phyloP scores from a whole-genome alignment of 2,888 invertebrate species.

The Cremastinae sp. region DNA sequence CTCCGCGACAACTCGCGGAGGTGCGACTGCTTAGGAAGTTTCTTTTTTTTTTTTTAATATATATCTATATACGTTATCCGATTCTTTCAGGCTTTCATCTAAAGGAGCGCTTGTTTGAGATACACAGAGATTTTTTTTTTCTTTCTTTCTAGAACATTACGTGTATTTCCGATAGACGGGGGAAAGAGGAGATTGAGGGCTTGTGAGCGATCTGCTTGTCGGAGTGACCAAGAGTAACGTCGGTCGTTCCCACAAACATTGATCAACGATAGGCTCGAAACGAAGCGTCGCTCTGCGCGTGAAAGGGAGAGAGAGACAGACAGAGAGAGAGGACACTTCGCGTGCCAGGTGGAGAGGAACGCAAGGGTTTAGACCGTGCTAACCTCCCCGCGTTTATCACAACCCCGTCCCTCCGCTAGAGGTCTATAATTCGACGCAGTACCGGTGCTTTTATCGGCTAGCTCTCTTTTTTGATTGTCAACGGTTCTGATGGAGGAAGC shows the following conservation, averaged over 20 bases:
- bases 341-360: conserved; percentile 66
- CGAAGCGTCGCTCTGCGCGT: conserved; percentile 54
- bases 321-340: conserved; percentile 51
- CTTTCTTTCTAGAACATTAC: conserved; percentile 27
- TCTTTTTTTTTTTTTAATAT: conserved; percentile 29
- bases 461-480: conserved; percentile 72
- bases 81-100: conserved; percentile 41
- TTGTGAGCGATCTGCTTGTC: conserved; percentile 77
- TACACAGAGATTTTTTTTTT: conserved; percentile 36
- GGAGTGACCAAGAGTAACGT: conserved; percentile 79
- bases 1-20: conserved; percentile 38
- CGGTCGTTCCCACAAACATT: conserved; percentile 79
- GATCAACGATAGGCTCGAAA: conserved; percentile 66
- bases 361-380: conserved; percentile 71
- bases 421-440: conserved; percentile 68
- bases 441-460: conserved; percentile 37
- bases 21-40: conserved; percentile 54
- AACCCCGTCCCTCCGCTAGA: conserved; percentile 69
- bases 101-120: conserved; percentile 52
- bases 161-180: conserved; percentile 38
- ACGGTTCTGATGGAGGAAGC: conserved; percentile 66
- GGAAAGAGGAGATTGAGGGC: conserved; percentile 60
- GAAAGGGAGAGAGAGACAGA: conserved; percentile 50
- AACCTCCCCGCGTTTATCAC: conserved; percentile 72
- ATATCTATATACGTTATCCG: conserved; percentile 30